Base-by-base conservation (phyloP, 1,140 invertebrate genomes). In the Scaptomyza graminum region DNA sequence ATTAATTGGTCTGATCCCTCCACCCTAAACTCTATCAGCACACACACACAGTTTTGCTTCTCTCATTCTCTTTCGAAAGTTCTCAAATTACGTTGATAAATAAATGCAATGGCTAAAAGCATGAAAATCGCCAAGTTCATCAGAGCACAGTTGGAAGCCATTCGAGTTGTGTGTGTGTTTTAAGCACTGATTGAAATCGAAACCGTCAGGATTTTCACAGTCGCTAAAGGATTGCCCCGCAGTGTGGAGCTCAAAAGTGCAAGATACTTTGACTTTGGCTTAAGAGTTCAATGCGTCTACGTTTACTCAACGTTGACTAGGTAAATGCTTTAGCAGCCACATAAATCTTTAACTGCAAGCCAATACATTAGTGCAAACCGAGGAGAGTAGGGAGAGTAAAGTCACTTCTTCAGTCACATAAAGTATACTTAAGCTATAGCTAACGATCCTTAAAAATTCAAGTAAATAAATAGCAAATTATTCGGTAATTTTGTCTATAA, bases 161-260 rank as follows among this genome's bases (percentile, higher is more conserved):
- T 62, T 65, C 54, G 37, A 54, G 44, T 54, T 11, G 28, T 31
- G 28, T 31, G 5, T 31, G 28, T 31, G 28, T 31, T 39, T 41
- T 41, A 0, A 41, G 77, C 83, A 60, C 66, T 85, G 82, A 87
- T 87, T 87, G 82, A 87, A 87, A 87, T 88, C 50, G 82, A 87
- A 76, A 82, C 82, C 78, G 66, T 65, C 71, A 82, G 73, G 72
- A 69, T 62, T 62, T 60, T 18, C 13, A 2, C 22, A 47, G 12
- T 8, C 18, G 34, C 44, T 7, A 66, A 61, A 54, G 65, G 57
- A 68, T 68, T 60, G 57, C 16, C 46, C 22, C 2, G 16, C 31
- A 25, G 18, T 37, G 46, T 62, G 47, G 25, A 13, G 46, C 13
- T 13, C 39, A 39, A 59, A 31, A 65, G 69, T 63, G 62, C 65